phyloP scores from a whole-genome alignment of 2,113 vertebrate genomes.

The Ovis aries region DNA sequence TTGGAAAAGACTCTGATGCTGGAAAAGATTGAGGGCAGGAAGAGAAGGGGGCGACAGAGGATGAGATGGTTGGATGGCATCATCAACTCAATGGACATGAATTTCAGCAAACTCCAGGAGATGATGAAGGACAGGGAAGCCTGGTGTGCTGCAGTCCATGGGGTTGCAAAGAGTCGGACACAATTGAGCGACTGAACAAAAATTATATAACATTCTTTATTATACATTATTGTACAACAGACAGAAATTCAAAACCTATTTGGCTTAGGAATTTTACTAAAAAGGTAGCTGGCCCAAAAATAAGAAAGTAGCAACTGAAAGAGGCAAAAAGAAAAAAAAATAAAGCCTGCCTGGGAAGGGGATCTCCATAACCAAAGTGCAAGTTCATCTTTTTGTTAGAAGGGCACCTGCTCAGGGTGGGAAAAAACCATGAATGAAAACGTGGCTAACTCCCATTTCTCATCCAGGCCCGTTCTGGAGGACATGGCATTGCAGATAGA shows the following conservation, averaged over 20 bases:
- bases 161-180: not conserved
- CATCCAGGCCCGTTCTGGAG: not conserved
- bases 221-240: not conserved
- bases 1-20: not conserved
- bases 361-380: not conserved
- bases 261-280: not conserved
- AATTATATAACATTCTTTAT: not conserved
- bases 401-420: not conserved
- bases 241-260: not conserved
- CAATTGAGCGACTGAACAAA: not conserved
- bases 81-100: not conserved
- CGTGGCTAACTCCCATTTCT: not conserved
- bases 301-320: conserved; percentile 1
- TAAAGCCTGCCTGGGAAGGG: not conserved
- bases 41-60: not conserved
- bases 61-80: not conserved
- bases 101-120: not conserved
- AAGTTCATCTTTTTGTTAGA: not conserved
- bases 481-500: not conserved
- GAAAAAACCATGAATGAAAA: not conserved
- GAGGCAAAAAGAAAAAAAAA: not conserved
- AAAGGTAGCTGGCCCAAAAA: not conserved
- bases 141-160: not conserved
- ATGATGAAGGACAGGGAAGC: not conserved
- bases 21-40: not conserved